phyloP scores from a whole-genome alignment of 2,113 vertebrate genomes.

The Eudyptes chrysolophus region DNA sequence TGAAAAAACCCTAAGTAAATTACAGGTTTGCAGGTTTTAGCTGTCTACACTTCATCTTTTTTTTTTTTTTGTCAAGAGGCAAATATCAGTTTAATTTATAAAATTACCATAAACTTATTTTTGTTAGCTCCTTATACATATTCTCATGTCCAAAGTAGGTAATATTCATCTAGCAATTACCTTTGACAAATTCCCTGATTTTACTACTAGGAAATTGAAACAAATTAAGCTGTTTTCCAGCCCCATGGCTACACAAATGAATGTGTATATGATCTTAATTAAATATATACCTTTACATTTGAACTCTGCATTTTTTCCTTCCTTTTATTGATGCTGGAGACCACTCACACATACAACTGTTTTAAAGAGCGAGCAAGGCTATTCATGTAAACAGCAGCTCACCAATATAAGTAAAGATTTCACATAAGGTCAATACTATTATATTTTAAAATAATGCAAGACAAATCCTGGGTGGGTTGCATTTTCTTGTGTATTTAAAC shows the following conservation, averaged over 20 bases:
- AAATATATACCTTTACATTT: not conserved
- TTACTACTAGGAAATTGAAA: not conserved
- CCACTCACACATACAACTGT: not conserved
- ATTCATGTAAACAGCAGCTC: not conserved
- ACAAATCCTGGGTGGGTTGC: not conserved
- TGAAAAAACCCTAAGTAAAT: not conserved
- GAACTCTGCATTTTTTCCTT: not conserved
- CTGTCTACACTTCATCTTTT: not conserved
- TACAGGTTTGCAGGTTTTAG: not conserved
- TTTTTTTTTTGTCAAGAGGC: not conserved
- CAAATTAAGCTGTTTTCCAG: not conserved
- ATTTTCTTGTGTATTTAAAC: not conserved
- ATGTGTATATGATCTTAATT: not conserved
- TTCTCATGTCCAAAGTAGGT: not conserved
- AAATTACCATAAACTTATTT: not conserved
- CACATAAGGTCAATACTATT: not conserved
- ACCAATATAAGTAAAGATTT: not conserved
- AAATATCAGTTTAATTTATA: not conserved
- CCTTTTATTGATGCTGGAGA: not conserved
- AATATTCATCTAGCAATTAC: not conserved
- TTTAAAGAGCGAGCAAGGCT: not conserved
- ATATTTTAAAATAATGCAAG: not conserved
- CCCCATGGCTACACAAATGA: not conserved
- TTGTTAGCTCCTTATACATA: not conserved
- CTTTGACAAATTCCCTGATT: not conserved